Evolutionary conservation across 2,888 invertebrate genomes (phyloP).

Genomic region (Xylota sylvarum): DNA sequence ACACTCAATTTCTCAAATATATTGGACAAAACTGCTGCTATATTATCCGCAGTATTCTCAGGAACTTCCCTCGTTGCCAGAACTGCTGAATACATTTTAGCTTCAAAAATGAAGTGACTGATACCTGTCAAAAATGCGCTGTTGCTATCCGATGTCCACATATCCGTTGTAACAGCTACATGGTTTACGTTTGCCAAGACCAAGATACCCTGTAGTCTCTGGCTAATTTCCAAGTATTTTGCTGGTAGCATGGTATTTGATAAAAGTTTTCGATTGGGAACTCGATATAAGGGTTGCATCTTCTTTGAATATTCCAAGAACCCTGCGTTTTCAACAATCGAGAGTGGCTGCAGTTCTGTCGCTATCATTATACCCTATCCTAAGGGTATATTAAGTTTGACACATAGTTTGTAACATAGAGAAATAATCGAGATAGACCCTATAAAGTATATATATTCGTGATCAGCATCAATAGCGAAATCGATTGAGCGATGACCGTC

Average conservation of each 20-base stretch:
- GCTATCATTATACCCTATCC: too few relatives aligned
- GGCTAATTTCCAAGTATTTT: slow-evolving; percentile 13
- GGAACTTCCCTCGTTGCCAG: slow-evolving; percentile 33
- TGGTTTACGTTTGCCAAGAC: slow-evolving; percentile 5
- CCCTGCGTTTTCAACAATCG: slow-evolving; percentile 14
- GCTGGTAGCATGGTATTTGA: slow-evolving; percentile 26
- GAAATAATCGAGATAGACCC: too few relatives aligned
- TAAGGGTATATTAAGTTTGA: too few relatives aligned
- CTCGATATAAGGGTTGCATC: slow-evolving; percentile 6
- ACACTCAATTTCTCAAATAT: too few relatives aligned
- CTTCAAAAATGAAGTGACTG: slow-evolving; percentile 24
- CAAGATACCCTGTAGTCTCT: slow-evolving; percentile 12
- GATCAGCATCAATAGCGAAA: too few relatives aligned
- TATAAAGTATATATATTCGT: too few relatives aligned
- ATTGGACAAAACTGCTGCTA: too few relatives aligned
- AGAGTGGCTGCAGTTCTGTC: slow-evolving; percentile 12
- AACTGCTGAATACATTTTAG: slow-evolving; percentile 32
- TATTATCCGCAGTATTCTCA: too few relatives aligned
- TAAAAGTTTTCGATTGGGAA: slow-evolving; percentile 21
- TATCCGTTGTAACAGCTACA: slow-evolving; percentile 18
- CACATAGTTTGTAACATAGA: too few relatives aligned
- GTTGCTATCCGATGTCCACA: slow-evolving; percentile 37
- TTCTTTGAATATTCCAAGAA: slow-evolving; percentile 19
- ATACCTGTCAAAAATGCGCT: slow-evolving; percentile 20
- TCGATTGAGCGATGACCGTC: too few relatives aligned